Evolutionary conservation across 2,797 vertebrate species (phyloP).

Genomic region (Scarus forsteni): DNA sequence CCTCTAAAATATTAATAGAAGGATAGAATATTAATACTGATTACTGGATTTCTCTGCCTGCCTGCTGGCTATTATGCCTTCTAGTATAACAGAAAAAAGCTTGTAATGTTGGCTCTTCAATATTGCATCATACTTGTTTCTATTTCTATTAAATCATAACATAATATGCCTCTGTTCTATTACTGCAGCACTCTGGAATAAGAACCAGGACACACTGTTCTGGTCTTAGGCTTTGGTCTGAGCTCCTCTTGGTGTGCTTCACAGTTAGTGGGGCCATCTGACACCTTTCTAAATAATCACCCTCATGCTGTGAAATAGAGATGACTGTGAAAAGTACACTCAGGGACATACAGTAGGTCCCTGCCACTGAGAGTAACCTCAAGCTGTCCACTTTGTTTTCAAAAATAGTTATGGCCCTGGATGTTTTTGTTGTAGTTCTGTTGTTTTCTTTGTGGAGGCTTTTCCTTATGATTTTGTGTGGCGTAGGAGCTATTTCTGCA

Average conservation of each 20-base stretch:
- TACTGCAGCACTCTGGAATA: conserved; percentile 38
- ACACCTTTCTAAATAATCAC: conserved; percentile 56
- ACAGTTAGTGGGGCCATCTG: conserved; percentile 40
- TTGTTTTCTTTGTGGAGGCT: too few species aligned
- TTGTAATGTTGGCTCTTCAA: conserved; percentile 56
- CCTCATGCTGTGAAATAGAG: conserved; percentile 27
- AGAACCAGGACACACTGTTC: conserved; percentile 32
- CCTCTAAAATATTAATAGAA: conserved; percentile 74
- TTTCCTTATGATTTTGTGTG: too few species aligned
- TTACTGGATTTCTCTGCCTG: conserved; percentile 57
- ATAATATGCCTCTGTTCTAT: conserved; percentile 22
- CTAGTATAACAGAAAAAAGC: conserved; percentile 40
- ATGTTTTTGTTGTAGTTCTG: too few species aligned
- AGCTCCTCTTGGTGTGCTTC: conserved; percentile 30
- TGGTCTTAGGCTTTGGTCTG: conserved; percentile 32
- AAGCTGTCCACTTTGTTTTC: conserved; percentile 30
- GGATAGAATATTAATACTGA: conserved; percentile 76
- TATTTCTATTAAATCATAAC: conserved; percentile 42
- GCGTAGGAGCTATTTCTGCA: too few species aligned
- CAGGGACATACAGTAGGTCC: conserved; percentile 42
- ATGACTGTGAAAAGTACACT: conserved; percentile 33
- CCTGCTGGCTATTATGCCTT: conserved; percentile 57
- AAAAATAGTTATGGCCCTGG: neutral
- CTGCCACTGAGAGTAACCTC: conserved; percentile 40
- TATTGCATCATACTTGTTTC: conserved; percentile 56